Conservation (phyloP, 2,888 invertebrate species). For the Salticus scenicus region DNA sequence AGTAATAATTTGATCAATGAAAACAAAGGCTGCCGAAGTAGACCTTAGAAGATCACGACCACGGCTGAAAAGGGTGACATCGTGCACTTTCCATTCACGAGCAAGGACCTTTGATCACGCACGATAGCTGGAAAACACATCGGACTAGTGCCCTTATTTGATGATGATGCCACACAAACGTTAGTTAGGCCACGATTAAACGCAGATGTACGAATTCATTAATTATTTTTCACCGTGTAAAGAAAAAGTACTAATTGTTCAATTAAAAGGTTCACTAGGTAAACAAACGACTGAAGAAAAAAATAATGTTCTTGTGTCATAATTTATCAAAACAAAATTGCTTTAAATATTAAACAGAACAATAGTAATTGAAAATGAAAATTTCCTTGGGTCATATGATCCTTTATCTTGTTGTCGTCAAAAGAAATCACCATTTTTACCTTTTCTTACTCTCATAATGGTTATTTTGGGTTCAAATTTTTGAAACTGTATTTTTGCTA, state of each 20-base stretch:
- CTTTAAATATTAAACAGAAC: too few relatives aligned
- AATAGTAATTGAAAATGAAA: too few relatives aligned
- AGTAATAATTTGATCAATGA: neutral
- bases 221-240: neutral
- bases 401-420: too few relatives aligned
- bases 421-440: too few relatives aligned
- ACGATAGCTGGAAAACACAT: neutral
- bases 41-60: neutral
- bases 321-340: too few relatives aligned
- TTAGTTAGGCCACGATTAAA: neutral
- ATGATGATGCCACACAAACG: neutral
- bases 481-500: too few relatives aligned
- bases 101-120: neutral
- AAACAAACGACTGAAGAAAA: neutral
- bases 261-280: neutral
- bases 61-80: neutral
- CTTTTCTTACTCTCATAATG: too few relatives aligned
- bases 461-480: too few relatives aligned
- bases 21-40: neutral
- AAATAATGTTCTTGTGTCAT: too few relatives aligned
- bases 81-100: neutral
- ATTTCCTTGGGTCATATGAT: too few relatives aligned
- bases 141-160: neutral
- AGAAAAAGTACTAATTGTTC: neutral
- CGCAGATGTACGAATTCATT: neutral